Conservation (phyloP, 1,140 invertebrate genomes). For the Dufourea novaeangliae region DNA sequence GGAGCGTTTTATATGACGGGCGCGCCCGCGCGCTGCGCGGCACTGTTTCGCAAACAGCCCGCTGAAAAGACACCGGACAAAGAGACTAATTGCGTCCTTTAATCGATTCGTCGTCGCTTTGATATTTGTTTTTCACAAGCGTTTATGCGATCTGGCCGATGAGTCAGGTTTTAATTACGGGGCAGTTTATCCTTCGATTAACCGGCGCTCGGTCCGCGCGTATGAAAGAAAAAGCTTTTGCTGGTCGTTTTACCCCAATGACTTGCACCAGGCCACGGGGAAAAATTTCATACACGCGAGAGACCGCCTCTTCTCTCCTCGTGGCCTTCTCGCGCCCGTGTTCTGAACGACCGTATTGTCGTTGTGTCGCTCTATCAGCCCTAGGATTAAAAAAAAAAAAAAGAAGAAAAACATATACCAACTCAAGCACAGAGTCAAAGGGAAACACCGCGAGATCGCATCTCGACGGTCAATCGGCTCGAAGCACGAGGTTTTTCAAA, state of each 20-base stretch:
- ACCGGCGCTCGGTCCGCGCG: not conserved
- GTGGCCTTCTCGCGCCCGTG: too few relatives aligned
- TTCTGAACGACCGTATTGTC: not conserved
- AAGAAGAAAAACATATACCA: too few relatives aligned
- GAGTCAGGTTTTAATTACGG: constrained; percentile 55
- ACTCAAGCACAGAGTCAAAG: not conserved
- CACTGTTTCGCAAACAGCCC: constrained; percentile 41
- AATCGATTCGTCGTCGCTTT: constrained; percentile 50
- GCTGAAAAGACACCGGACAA: constrained; percentile 35
- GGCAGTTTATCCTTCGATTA: constrained; percentile 45
- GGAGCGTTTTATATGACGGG: constrained; percentile 36
- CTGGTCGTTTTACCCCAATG: constrained; percentile 26
- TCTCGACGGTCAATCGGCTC: constrained; percentile 7
- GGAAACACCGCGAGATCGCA: not conserved
- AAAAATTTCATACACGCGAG: not conserved
- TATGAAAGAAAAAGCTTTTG: not conserved
- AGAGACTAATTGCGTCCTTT: constrained; percentile 51
- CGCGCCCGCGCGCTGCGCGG: constrained; percentile 10
- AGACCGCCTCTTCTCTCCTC: not conserved
- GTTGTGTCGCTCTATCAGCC: not conserved
- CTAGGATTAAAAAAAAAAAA: not conserved
- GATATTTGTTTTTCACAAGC: constrained; percentile 53
- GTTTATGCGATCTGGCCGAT: constrained; percentile 34
- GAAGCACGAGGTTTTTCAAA: not conserved
- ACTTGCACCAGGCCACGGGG: constrained; percentile 30